phyloP scores from a whole-genome alignment of 2,888 invertebrate genomes.

The Herminia tarsipennalis region DNA sequence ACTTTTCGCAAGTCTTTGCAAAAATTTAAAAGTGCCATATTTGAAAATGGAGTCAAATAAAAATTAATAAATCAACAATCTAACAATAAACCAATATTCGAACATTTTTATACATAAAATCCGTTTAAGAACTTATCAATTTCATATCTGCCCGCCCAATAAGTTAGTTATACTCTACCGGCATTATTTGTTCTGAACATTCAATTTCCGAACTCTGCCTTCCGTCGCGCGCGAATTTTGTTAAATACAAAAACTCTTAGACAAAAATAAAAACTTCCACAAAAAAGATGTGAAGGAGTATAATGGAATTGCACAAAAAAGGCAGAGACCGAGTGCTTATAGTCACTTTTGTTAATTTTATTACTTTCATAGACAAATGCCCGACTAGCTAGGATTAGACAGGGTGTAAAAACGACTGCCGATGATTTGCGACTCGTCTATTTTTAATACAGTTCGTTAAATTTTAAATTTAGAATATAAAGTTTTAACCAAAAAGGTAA shows the following conservation, averaged over 20 bases:
- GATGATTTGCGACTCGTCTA: slow-evolving; percentile 3
- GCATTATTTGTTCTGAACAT: slow-evolving; percentile 2
- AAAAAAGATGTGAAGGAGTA: slow-evolving; percentile 2
- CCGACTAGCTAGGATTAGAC: slow-evolving; percentile 6
- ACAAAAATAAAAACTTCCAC: slow-evolving; percentile 1
- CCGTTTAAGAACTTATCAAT: not conserved
- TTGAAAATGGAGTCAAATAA: too few species aligned
- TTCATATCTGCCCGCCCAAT: not conserved
- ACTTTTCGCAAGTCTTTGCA: too few species aligned
- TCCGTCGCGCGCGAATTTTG: slow-evolving; percentile 34
- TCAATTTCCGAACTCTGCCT: not conserved
- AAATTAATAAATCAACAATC: too few species aligned
- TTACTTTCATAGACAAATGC: slow-evolving; percentile 33
- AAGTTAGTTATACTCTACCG: not conserved
- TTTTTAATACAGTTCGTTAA: slow-evolving; percentile 3
- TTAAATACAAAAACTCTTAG: slow-evolving; percentile 4
- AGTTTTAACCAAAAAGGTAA: not conserved
- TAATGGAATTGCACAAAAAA: slow-evolving; percentile 15
- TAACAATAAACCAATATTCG: too few species aligned
- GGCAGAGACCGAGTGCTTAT: slow-evolving; percentile 8
- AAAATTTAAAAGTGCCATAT: too few species aligned
- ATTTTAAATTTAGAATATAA: not conserved
- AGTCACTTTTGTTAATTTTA: slow-evolving; percentile 25
- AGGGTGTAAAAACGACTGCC: slow-evolving; percentile 14
- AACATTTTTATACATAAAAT: too few species aligned